A percentile compares a stretch with the other conserved stretches of the same genome.
Conservation (phyloP, 2,113 vertebrate species). For the Salvelinus sp. region DNA sequence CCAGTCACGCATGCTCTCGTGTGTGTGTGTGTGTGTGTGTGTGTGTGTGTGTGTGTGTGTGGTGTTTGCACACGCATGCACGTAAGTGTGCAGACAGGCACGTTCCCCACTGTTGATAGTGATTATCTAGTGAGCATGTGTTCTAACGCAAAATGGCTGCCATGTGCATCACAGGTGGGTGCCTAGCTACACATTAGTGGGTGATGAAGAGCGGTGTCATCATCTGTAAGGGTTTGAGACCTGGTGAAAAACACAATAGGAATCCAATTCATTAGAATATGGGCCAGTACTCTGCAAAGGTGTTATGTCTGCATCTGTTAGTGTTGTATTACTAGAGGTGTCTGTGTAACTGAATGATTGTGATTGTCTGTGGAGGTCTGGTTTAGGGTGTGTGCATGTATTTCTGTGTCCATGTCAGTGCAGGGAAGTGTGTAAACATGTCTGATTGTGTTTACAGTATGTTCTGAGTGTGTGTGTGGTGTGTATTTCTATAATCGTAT, state of each 20-base stretch:
- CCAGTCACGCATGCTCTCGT: not conserved
- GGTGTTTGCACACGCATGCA: not conserved
- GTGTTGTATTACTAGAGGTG: constrained; percentile 1
- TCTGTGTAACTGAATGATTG: constrained; percentile 5
- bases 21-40: no score
- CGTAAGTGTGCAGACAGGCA: not conserved
- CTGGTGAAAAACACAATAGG: not conserved
- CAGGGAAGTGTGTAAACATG: no score
- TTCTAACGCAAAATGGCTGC: constrained; percentile 18
- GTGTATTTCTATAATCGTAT: no score
- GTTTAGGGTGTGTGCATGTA: no score
- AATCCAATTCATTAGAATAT: not conserved
- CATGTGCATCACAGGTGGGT: not conserved
- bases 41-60: not conserved
- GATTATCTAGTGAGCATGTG: not conserved
- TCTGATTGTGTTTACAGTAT: no score
- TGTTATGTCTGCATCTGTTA: not conserved
- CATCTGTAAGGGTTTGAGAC: not conserved
- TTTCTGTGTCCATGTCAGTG: no score
- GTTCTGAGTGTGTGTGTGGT: no score
- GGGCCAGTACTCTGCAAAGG: no score
- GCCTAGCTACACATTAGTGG: no score
- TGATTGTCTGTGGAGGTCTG: not conserved
- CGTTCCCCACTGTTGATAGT: not conserved
- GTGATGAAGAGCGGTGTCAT: not conserved